Percentiles rank a stretch among this genome's conserved stretches.
Evolutionary conservation across 2,113 vertebrate genomes (phyloP).

Genomic region (Dasyprocta punctata): DNA sequence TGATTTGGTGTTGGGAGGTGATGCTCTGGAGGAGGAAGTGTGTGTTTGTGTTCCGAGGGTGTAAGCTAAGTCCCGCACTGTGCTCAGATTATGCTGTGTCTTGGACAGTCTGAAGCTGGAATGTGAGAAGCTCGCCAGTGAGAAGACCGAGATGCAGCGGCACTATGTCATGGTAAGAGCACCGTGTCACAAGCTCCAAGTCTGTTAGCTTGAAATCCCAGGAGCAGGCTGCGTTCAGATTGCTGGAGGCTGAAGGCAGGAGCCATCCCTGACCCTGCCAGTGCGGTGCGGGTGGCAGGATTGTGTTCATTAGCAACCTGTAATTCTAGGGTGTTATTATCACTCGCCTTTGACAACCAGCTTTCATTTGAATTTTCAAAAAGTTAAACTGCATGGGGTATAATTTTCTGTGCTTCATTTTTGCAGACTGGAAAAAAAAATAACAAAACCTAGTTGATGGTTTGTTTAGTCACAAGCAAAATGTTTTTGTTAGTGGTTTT

Average conservation of each 20-base stretch:
- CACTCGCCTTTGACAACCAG: constrained; percentile 63
- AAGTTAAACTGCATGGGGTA: constrained; percentile 28
- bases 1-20: constrained; percentile 37
- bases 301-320: constrained; percentile 69
- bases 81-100: constrained; percentile 78
- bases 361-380: constrained; percentile 72
- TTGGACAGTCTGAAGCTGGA: constrained; percentile 95
- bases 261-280: neutral
- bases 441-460: constrained; percentile 30
- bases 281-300: constrained; percentile 65
- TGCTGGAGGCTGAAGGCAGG: constrained; percentile 68
- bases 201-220: constrained; percentile 76
- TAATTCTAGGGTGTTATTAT: constrained; percentile 77
- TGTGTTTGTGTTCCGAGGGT: constrained; percentile 40
- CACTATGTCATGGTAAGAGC: constrained; percentile 98
- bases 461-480: constrained; percentile 69
- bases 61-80: constrained; percentile 24
- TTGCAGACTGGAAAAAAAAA: constrained; percentile 40
- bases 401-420: constrained; percentile 78
- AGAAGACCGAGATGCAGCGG: constrained; percentile 99
- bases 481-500: constrained; percentile 74
- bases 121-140: constrained; percentile 97
- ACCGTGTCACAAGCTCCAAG: constrained; percentile 80
- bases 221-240: constrained; percentile 23
- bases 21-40: constrained; percentile 42